phyloP scores from a whole-genome alignment of 2,797 vertebrate genomes.

The Crocodylus rhombifer region DNA sequence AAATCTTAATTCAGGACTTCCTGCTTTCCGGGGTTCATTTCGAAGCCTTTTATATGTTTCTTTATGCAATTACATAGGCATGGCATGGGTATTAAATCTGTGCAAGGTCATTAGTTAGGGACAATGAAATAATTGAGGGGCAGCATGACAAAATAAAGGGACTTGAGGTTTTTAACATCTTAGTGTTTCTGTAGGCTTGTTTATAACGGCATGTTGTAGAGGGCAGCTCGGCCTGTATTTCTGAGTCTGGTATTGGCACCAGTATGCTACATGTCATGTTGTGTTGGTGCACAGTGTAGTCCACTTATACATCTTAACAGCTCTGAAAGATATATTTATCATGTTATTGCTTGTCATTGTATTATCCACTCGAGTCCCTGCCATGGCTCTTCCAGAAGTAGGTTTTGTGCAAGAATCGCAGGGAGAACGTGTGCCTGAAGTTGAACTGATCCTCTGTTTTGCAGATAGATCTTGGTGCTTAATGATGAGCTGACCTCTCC shows the following conservation, averaged over 20 bases:
- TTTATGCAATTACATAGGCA: not conserved
- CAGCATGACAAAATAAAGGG: rapidly evolving
- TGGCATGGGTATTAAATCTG: not conserved
- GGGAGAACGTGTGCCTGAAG: not conserved
- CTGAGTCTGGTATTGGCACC: not conserved
- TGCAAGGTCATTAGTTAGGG: not conserved
- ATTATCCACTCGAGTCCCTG: not conserved
- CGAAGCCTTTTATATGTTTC: too few relatives aligned
- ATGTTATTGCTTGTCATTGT: not conserved
- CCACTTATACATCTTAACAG: not conserved
- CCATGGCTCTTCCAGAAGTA: not conserved
- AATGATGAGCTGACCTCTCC: not conserved
- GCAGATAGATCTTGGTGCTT: not conserved
- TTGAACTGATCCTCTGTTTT: not conserved
- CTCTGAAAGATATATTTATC: not conserved
- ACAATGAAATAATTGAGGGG: not conserved
- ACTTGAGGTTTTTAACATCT: not conserved
- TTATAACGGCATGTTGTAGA: not conserved
- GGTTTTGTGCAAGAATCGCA: not conserved
- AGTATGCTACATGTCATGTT: not conserved
- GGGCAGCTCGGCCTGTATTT: not conserved
- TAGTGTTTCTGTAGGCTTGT: not conserved
- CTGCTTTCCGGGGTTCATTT: not conserved
- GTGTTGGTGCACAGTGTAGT: not conserved
- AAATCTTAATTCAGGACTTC: not conserved